Evolutionary conservation across 1,140 invertebrate species (phyloP), one percentile per base, ranked within the genome.

Genomic region (Drosophila aff.): DNA sequence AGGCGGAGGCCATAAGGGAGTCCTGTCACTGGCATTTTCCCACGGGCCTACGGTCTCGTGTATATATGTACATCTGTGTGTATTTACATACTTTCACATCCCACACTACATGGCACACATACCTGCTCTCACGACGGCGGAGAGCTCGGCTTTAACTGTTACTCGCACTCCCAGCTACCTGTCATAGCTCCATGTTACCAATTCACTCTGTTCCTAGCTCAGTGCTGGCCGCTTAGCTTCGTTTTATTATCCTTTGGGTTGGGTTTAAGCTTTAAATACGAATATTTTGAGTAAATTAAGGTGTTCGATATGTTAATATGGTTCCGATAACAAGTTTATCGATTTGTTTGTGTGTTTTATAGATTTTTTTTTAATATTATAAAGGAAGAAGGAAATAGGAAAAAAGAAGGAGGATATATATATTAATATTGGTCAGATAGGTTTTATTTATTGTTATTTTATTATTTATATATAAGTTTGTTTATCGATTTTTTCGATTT

Each of bases 21-120:
- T 77, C 84, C 82, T 85, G 78, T 81, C 82, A 78, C 49, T 73
- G 76, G 26, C 76, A 73, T 61, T 62, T 61, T 57, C 74, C 76
- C 76, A 73, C 36, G 62, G 57, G 59, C 53, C 59, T 62, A 47
- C 11, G 47, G 47, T 55, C 38, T 46, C 31, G 31, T 26, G 11
- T 26, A 58, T 58, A 21, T 50, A n/a, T 26, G 11, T 26, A 58
- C 41, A 38, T 40, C n/a, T 40, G 21, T 50, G 26, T 26, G 53
- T 58, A 26, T 26, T 11, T 26, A 61, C 21, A 76, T 23, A 41
- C 26, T 41, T 40, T 31, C 13, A 50, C 36, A 59, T 7, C 52
- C 4, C 21, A 55, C 33, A 55, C 13, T 23, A 13, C 46, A 26
- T 26, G 16, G 46, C 36, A 59, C 43, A 33, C 23, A 59, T 38